phyloP scores from a whole-genome alignment of 2,797 vertebrate species.

The Aulostomus chinensis region DNA sequence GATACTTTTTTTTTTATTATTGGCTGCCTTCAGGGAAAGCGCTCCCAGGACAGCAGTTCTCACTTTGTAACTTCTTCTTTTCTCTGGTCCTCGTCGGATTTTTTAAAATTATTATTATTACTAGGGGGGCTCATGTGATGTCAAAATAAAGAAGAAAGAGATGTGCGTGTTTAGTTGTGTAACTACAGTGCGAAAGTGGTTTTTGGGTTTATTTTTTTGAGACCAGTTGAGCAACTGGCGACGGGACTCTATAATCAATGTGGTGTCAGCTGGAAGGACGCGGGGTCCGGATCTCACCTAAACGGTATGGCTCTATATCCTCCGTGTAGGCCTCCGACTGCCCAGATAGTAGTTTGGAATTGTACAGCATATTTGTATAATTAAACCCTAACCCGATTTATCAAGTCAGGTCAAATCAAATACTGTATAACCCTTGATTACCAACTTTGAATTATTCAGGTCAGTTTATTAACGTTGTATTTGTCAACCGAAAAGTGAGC shows the following conservation, averaged over 20 bases:
- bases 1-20: not conserved
- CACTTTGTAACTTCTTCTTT: constrained; percentile 11
- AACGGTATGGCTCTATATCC: constrained; percentile 73
- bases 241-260: constrained; percentile 79
- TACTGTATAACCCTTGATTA: no score
- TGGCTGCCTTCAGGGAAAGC: constrained; percentile 11
- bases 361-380: no score
- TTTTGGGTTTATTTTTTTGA: constrained; percentile 30
- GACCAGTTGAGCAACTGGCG: constrained; percentile 63
- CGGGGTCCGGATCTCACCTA: constrained; percentile 85
- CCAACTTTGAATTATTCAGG: no score
- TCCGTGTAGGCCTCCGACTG: not conserved
- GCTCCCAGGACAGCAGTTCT: constrained; percentile 30
- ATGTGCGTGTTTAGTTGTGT: constrained; percentile 20
- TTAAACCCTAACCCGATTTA: no score
- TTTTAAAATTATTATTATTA: no score
- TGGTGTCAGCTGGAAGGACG: constrained; percentile 81
- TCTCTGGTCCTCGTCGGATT: constrained; percentile 2
- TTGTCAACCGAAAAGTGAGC: no score
- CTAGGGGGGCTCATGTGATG: constrained; percentile 44
- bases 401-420: no score
- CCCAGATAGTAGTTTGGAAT: no score
- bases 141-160: constrained; percentile 48
- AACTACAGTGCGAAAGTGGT: constrained; percentile 4
- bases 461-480: no score